Conservation (phyloP, 2,888 invertebrate genomes). For the Acrobasis suavella region DNA sequence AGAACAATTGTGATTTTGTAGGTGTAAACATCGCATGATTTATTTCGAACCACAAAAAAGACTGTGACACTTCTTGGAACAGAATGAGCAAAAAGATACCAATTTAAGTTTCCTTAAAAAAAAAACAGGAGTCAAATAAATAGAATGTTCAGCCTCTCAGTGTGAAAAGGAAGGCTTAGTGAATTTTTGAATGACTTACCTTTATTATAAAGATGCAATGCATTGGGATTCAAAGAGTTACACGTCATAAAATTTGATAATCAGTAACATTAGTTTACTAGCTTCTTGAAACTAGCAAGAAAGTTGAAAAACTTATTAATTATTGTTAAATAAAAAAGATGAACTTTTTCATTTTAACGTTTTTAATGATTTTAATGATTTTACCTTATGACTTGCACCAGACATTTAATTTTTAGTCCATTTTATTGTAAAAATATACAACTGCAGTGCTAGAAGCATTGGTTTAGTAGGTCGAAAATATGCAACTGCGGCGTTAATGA, state of each 20-base stretch:
- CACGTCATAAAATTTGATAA: not conserved
- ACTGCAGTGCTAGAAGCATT: too few relatives aligned
- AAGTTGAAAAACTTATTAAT: not conserved
- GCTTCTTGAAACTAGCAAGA: not conserved
- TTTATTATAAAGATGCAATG: constrained; percentile 2
- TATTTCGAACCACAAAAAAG: not conserved
- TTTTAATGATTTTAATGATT: too few relatives aligned
- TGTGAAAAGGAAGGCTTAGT: constrained; percentile 1
- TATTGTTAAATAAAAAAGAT: constrained; percentile 13
- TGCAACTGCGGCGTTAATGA: too few relatives aligned
- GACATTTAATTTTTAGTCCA: too few relatives aligned
- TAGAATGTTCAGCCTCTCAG: not conserved
- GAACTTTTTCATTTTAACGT: not conserved
- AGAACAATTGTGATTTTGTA: not conserved
- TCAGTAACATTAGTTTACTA: not conserved
- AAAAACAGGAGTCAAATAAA: constrained; percentile 1
- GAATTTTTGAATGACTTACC: constrained; percentile 16
- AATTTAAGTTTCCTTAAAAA: not conserved
- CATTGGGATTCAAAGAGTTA: constrained; percentile 9
- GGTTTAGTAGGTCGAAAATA: too few relatives aligned
- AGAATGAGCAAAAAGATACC: not conserved
- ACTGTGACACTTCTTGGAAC: not conserved
- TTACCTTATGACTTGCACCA: too few relatives aligned
- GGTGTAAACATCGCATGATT: not conserved
- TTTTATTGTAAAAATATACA: too few relatives aligned